A percentile compares a stretch with the other conserved stretches of the same genome.
These are phyloP conservation scores for Drosophila sp. DNA, from an alignment of 1,140 invertebrate genomes.

Conservation along the genomic window DNA sequence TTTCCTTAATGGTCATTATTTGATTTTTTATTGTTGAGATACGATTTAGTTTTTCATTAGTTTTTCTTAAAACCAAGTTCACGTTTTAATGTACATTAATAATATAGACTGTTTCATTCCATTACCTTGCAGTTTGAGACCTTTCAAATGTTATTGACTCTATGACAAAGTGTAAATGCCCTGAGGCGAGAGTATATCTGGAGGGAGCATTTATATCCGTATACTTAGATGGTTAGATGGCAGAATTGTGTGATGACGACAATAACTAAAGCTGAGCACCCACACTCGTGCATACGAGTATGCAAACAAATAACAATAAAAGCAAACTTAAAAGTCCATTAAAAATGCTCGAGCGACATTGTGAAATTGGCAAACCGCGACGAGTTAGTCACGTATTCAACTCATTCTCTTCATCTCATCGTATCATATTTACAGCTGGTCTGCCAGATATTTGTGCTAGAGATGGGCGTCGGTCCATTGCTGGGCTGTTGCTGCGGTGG, in stretches of 20 bases:
- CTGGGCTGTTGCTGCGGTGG: constrained; percentile 21
- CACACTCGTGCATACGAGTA: constrained; percentile 23
- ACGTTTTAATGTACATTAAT: too few species aligned
- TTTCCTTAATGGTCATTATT: too few species aligned
- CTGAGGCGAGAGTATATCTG: constrained; percentile 1
- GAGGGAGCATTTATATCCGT: constrained; percentile 17
- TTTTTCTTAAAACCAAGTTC: too few species aligned
- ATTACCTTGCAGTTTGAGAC: too few species aligned
- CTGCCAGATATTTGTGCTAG: constrained; percentile 46
- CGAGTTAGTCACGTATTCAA: constrained; percentile 57
- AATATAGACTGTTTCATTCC: too few species aligned
- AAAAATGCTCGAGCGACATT: constrained; percentile 76
- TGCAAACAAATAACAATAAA: constrained; percentile 67
- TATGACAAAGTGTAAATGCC: neutral
- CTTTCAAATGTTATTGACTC: neutral
- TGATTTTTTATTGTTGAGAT: too few species aligned
- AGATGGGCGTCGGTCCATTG: constrained; percentile 4
- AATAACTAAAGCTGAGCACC: constrained; percentile 28
- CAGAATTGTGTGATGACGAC: constrained; percentile 22
- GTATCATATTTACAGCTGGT: constrained; percentile 24
- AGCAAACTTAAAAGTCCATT: constrained; percentile 81
- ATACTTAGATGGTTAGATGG: constrained; percentile 5
- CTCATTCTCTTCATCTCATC: neutral
- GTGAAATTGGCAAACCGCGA: constrained; percentile 68
- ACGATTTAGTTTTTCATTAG: too few species aligned